These are phyloP conservation scores for Lordiphosa stackelbergi DNA, from an alignment of 1,140 invertebrate genomes.

Conservation along the genomic window DNA sequence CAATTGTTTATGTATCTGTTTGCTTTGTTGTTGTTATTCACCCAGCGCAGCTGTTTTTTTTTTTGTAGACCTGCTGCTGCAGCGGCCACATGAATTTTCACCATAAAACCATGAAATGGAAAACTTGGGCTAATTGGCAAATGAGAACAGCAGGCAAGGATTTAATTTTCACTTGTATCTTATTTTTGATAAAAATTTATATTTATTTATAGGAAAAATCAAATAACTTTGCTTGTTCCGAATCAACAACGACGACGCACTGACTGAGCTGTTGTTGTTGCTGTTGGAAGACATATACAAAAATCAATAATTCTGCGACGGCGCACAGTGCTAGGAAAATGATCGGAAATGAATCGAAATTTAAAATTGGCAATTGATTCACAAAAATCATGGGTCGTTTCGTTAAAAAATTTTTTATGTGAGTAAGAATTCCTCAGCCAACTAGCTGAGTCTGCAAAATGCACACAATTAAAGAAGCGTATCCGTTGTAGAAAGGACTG, in stretches of 20 bases:
- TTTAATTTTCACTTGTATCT: background rate
- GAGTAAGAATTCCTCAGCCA: no score
- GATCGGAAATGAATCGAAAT: conserved; percentile 48
- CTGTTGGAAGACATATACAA: conserved; percentile 21
- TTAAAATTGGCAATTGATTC: conserved; percentile 20
- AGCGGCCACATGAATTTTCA: conserved; percentile 36
- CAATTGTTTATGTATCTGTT: conserved; percentile 59
- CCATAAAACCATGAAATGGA: conserved; percentile 20
- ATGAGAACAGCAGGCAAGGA: background rate
- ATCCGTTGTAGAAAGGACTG: no score
- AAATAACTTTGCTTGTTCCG: conserved; percentile 51
- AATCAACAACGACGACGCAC: conserved; percentile 60
- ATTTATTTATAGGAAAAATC: conserved; percentile 46
- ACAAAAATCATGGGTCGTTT: no score
- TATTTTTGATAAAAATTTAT: conserved; percentile 43
- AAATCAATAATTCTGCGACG: conserved; percentile 65
- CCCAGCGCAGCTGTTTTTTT: conserved; percentile 62
- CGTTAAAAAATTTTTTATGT: no score
- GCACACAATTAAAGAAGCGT: no score
- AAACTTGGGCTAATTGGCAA: conserved; percentile 8
- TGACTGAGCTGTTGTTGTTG: conserved; percentile 18
- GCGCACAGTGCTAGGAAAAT: conserved; percentile 34
- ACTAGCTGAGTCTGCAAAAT: no score
- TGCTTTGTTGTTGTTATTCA: conserved; percentile 50
- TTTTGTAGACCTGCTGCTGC: conserved; percentile 23